Conservation (phyloP, 2,113 vertebrate species). For the Triplophysa tibetana region DNA sequence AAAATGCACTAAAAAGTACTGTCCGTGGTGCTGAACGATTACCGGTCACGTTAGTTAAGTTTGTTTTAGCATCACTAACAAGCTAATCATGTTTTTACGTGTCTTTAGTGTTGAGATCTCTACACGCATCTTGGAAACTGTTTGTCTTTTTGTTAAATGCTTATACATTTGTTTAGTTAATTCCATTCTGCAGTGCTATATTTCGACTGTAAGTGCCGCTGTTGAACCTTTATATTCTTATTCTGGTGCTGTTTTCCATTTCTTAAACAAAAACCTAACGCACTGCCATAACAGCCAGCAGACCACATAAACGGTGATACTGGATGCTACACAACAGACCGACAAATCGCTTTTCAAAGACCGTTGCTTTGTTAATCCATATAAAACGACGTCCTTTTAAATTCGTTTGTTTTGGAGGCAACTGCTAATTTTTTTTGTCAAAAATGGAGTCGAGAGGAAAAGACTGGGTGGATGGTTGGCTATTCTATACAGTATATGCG, state of each 20-base stretch:
- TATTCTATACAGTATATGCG: background rate
- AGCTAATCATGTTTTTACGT: too few species aligned
- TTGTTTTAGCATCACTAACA: too few species aligned
- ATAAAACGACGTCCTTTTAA: too few species aligned
- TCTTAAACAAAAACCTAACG: background rate
- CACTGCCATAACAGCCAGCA: background rate
- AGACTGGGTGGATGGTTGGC: background rate
- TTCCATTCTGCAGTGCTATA: background rate
- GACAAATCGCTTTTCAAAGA: background rate
- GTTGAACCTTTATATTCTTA: background rate
- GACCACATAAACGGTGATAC: background rate
- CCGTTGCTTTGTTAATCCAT: too few species aligned
- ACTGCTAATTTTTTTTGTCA: background rate
- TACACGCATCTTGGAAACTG: too few species aligned
- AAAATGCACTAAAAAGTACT: too few species aligned
- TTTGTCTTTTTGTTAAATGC: too few species aligned
- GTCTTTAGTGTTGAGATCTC: too few species aligned
- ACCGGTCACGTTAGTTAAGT: too few species aligned
- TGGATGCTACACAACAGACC: background rate
- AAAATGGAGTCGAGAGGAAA: slow-evolving; percentile 36
- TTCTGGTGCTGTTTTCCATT: background rate
- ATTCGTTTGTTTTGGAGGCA: too few species aligned
- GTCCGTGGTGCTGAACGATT: too few species aligned
- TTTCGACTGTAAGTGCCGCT: slow-evolving; percentile 7
- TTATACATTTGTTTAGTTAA: too few species aligned